Percentiles rank a stretch among this genome's conserved stretches.
phyloP scores from a whole-genome alignment of 2,113 vertebrate species.

The Aspidoscelis tigris region DNA sequence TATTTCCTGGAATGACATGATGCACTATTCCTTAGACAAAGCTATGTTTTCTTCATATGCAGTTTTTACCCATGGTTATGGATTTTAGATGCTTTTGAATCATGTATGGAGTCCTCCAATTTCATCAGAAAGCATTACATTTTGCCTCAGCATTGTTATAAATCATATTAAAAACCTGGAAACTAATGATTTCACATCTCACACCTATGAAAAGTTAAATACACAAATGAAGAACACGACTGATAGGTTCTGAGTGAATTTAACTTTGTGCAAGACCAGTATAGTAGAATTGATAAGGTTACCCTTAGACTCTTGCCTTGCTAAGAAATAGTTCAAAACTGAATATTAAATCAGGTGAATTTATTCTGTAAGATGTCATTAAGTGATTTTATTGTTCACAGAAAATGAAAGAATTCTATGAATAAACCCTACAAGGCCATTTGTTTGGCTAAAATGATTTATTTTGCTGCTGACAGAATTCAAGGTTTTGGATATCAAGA shows the following conservation, averaged over 20 bases:
- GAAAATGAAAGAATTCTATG: not conserved
- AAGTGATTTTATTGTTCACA: not conserved
- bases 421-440: not conserved
- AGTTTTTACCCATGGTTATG: not conserved
- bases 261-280: not conserved
- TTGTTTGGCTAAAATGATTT: not conserved
- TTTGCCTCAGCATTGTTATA: not conserved
- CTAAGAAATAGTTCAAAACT: not conserved
- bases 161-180: not conserved
- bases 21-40: not conserved
- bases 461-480: not conserved
- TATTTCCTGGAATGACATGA: not conserved
- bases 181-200: not conserved
- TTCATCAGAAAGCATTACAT: not conserved
- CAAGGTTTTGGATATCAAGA: not conserved
- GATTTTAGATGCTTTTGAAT: not conserved
- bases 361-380: not conserved
- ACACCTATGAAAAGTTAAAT: not conserved
- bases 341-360: conserved; percentile 15
- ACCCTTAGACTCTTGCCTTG: not conserved
- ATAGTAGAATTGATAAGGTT: not conserved
- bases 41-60: not conserved
- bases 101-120: not conserved
- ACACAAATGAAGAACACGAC: not conserved
- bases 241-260: not conserved